Conservation (phyloP, 2,888 invertebrate genomes). For the Cordilura impudica region DNA sequence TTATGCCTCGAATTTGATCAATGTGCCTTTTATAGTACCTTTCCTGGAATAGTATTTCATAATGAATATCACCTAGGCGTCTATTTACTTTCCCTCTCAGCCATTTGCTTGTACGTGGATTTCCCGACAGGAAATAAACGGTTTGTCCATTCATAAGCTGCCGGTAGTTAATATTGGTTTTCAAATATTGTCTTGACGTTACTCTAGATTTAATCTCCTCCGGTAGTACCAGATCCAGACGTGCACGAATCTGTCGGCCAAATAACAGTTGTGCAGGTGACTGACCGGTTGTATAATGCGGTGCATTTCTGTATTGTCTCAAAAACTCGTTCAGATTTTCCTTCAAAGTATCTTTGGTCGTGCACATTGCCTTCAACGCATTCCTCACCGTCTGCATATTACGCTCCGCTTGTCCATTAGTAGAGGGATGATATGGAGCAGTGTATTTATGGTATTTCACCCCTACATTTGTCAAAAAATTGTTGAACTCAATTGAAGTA, state of each 20-base stretch:
- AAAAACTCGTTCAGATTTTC: conserved; percentile 39
- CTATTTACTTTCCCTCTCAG: background rate
- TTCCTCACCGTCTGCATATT: background rate
- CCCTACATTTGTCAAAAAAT: conserved; percentile 35
- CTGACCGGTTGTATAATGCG: conserved; percentile 41
- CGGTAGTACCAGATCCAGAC: conserved; percentile 43
- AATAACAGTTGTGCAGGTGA: conserved; percentile 44
- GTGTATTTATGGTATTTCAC: conserved; percentile 52
- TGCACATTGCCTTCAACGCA: background rate
- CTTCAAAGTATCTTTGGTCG: background rate
- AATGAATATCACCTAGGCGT: conserved; percentile 1
- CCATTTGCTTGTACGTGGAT: conserved; percentile 31
- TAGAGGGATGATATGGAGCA: conserved; percentile 14
- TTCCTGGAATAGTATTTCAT: background rate
- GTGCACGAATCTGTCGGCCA: conserved; percentile 34
- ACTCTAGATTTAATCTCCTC: background rate
- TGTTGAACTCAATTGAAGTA: conserved; percentile 34
- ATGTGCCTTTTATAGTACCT: background rate
- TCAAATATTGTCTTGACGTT: background rate
- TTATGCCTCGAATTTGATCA: background rate
- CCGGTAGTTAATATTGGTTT: background rate
- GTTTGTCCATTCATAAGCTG: background rate
- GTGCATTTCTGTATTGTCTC: conserved; percentile 21
- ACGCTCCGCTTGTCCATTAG: background rate
- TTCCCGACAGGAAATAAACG: background rate